A percentile compares a stretch with the other conserved stretches of the same genome.
phyloP scores from a whole-genome alignment of 2,888 invertebrate species.

The Cistogaster globosa region DNA sequence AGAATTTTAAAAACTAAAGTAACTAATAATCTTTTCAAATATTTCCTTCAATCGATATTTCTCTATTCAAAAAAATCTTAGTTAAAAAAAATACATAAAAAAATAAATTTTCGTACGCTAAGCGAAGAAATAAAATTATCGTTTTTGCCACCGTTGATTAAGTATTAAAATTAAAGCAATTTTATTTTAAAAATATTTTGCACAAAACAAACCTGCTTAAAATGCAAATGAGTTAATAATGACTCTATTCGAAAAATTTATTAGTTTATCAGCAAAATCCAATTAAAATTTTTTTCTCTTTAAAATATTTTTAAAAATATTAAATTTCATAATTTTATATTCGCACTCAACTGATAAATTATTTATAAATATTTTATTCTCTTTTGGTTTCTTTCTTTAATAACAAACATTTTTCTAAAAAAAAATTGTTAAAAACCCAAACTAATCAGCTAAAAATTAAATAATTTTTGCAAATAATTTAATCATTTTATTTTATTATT shows the following conservation, averaged over 20 bases:
- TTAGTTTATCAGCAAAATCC: neutral
- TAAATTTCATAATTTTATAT: constrained; percentile 16
- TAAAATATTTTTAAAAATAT: neutral
- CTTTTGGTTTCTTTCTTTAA: neutral
- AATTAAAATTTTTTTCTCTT: neutral
- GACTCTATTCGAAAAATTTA: neutral
- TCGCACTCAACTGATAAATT: neutral
- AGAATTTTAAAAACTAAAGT: too few species aligned
- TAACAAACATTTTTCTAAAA: too few species aligned
- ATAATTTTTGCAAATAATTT: neutral
- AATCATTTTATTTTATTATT: neutral
- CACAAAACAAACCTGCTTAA: neutral
- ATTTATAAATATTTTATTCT: constrained; percentile 1
- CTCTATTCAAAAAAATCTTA: too few species aligned
- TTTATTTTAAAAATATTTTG: too few species aligned
- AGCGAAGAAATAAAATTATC: too few species aligned
- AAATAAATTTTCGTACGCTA: too few species aligned
- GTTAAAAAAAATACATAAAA: too few species aligned
- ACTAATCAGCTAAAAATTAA: constrained; percentile 15
- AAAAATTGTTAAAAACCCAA: constrained; percentile 7
- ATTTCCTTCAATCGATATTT: too few species aligned
- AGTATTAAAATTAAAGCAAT: too few species aligned
- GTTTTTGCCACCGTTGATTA: too few species aligned
- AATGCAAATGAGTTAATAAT: neutral
- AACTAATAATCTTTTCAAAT: too few species aligned